Base-by-base conservation (phyloP, 1,140 invertebrate genomes). In the Gryon sp. region DNA sequence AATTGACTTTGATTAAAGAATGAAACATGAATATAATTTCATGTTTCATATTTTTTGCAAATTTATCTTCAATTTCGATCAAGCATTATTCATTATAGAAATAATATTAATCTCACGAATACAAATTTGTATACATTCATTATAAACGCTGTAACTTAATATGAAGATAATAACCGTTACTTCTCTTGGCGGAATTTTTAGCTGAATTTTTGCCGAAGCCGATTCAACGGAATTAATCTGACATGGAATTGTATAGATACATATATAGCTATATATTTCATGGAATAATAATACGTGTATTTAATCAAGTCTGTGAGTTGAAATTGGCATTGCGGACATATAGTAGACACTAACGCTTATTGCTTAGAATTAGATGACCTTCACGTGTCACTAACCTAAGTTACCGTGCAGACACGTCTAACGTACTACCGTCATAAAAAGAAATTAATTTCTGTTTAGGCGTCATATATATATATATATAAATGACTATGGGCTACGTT, bases 341-440 rank as follows among this genome's bases (percentile, higher is more conserved):
- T 59, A 48, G 30, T 62, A 18, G 20, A 52, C 15, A 24, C 11
- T 40, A 4, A 9, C 26, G 46, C 53, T n/a, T 11, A 38, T 48
- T 38, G 50, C 59, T 73, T 66, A 74, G 60, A 74, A 65, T 52
- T 74, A 38, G 59, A 24, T 76, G 66, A 46, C 74, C 74, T 77
- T 77, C 53, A 32, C 12, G 77, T 79, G 82, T 83, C 80, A 83
- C 82, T 83, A 80, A 83, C 82, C 82, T 83, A 83, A 80, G 82
- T 80, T 82, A 82, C 79, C 77, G 57, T 11, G 43, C 62, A 79
- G 75, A 80, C 80, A 20, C 41, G 76, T 80, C 82, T 83, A 83
- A 78, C 63, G 62, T 66, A 55, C 55, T 45, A 63, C 69, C 57
- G 62, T 73, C 66, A 68, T 73, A 73, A 73, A 57, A 68, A 60